Evolutionary conservation across 35 echinoderm and acorn worm genomes (phyloP).

Genomic region (Ophioderma brevispina): DNA sequence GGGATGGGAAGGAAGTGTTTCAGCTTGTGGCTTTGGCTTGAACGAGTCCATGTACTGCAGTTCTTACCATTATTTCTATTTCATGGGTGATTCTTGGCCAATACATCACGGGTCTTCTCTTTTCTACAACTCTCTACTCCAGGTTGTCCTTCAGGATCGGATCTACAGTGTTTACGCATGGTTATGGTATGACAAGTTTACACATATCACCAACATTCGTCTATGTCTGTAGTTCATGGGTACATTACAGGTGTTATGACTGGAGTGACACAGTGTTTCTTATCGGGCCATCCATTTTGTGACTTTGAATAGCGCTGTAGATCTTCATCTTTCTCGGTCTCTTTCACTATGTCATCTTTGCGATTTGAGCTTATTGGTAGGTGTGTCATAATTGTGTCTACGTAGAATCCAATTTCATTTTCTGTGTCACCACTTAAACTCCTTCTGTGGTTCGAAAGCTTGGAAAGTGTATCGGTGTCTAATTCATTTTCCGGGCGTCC

Average conservation of each 20-base stretch:
- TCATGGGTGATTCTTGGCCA: constrained; percentile 36
- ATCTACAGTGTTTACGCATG: constrained; percentile 27
- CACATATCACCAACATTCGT: constrained; percentile 25
- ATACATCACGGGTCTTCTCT: constrained; percentile 37
- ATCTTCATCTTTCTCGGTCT: constrained; percentile 25
- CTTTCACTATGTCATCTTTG: constrained; percentile 19
- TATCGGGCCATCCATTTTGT: constrained; percentile 20
- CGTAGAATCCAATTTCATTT: background rate
- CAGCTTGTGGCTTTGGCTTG: background rate
- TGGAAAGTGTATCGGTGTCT: no score
- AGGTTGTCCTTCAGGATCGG: constrained; percentile 67
- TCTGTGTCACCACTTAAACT: no score
- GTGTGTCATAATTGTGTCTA: background rate
- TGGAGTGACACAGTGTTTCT: background rate
- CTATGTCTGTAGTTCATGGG: constrained; percentile 1
- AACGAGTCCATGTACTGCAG: background rate
- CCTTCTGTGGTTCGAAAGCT: no score
- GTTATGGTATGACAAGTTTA: constrained; percentile 26
- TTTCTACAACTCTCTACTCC: constrained; percentile 61
- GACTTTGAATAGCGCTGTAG: background rate
- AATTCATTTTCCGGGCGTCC: no score
- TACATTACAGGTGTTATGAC: constrained; percentile 1
- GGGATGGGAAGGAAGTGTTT: background rate
- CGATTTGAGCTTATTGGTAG: background rate
- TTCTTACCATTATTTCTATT: background rate